A percentile compares a stretch with the other conserved stretches of the same genome.
phyloP scores from a whole-genome alignment of 2,888 invertebrate genomes.

The Cephus sareptanus region DNA sequence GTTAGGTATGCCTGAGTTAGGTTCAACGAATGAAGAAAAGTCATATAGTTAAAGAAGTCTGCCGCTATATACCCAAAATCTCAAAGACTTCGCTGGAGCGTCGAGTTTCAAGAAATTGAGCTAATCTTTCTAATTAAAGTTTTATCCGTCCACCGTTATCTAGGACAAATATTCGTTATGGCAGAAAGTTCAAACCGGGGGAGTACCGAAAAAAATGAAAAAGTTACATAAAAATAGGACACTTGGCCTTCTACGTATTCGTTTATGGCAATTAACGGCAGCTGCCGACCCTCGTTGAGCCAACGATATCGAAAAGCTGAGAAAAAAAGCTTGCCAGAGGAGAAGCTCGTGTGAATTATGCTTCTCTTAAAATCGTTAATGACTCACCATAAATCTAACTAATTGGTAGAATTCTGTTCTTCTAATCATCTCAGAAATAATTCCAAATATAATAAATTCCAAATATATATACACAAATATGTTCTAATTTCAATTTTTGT shows the following conservation, averaged over 20 bases:
- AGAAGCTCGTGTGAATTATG: conserved; percentile 17
- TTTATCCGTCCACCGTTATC: conserved; percentile 26
- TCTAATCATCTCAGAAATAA: not conserved
- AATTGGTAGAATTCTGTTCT: not conserved
- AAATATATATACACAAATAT: not conserved
- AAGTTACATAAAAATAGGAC: not conserved
- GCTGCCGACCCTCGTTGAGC: not conserved
- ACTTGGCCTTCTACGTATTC: conserved; percentile 1
- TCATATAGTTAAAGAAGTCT: not conserved
- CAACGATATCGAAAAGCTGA: conserved; percentile 6
- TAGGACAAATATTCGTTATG: conserved; percentile 25
- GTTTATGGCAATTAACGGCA: conserved; percentile 15
- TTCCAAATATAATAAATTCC: not conserved
- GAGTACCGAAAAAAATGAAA: not conserved
- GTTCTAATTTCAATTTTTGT: not conserved
- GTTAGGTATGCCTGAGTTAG: not conserved
- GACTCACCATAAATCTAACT: conserved; percentile 14
- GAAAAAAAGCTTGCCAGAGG: not conserved
- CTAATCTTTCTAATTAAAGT: conserved; percentile 31
- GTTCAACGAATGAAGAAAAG: not conserved
- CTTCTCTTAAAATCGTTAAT: conserved; percentile 13
- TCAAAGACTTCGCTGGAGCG: not conserved
- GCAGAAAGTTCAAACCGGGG: conserved; percentile 6
- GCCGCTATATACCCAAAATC: not conserved
- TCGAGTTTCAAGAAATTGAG: conserved; percentile 19